Base-by-base conservation (phyloP, 1,140 invertebrate species). In the Drosophila dunni region DNA sequence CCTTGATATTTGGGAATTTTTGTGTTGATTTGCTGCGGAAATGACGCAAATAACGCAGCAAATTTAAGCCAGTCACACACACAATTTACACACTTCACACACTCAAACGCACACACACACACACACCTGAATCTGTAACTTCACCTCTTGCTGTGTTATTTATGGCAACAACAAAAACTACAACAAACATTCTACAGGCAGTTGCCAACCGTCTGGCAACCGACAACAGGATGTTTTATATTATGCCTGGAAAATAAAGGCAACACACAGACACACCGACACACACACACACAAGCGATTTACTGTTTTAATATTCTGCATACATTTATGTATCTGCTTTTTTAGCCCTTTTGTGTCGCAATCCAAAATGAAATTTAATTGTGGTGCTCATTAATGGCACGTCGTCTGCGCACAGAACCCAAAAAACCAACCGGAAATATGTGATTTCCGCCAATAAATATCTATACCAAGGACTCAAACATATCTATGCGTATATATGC, bases 1-100 rank as follows among this genome's bases (percentile, higher is more conserved):
- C 66, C 75, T 69, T 77, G 84, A 54, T 13, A 62, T 81, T 85
- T 78, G 65, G 48, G 48, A 53, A 53, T 78, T 82, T 65, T 70
- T 81, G 61, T 50, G 60, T 75, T 80, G 84, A 88, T 88, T 88
- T 84, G 77, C 84, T 60, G 72, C 84, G 84, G 83, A 88, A 88
- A 88, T 88, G 83, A 84, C 77, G 83, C 83, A 88, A 88, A 88
- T 88, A 88, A 80, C 80, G 79, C 82, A 86, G 81, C 82, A 88
- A 86, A 86, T 86, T 86, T 79, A 82, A 88, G 83, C 82, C 75
- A 86, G 63, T 84, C 73, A 75, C 81, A 81, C 75, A 79, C 75
- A 79, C 53, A 73, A 57, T 73, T 38, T 65, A 48, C 54, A 38
- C 58, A 73, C 51, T 24, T 84, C 73, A 75, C 81, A 81, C 24